Base-by-base conservation (phyloP, 2,888 invertebrate species). In the Liopterus haemorrhoidalis region DNA sequence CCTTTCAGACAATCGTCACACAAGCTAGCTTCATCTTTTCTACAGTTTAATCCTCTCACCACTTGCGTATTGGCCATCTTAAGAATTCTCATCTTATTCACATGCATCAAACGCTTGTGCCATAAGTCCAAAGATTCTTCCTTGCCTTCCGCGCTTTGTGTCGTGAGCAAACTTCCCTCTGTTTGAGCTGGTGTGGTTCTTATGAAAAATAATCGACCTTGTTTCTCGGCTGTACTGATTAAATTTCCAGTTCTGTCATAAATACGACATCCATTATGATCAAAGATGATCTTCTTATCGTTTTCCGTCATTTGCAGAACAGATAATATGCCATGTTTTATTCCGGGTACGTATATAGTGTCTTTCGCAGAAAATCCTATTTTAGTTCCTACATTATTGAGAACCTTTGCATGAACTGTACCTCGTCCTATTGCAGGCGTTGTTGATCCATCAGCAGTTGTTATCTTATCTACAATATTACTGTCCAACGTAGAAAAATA, bases 41-140 rank as follows among this genome's bases (percentile, higher is more conserved):
- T n/a, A n/a, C 9, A 24, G 35, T 46, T 35, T 18, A 48, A 9
- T n/a, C 43, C 46, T 8, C 31, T 5, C n/a, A 51, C 45, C 3
- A 42, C 42, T 4, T 44, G 28, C 2, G 16, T 24, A 6, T 41
- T 44, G 6, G 28, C 21, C 49, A 51, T 48, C 9, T 49, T 11
- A 11, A 40, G n/a, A 5, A 48, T 49, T 16, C 27, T 32, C 5
- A 16, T 1, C 24, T 51, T 46, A 11, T 19, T 46, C 11, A 52
- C 43, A 21, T 52, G 48, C 46, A 49, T 43, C 39, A 52, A 19
- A 8, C 48, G 19, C 15, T 15, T 16, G 20, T 52, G 48, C 49
- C 49, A 51, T n/a, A n/a, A n/a, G n/a, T n/a, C n/a, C n/a, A n/a
- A n/a, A n/a, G n/a, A n/a, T n/a, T n/a, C n/a, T n/a, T n/a, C n/a